Conservation (phyloP, 2,113 vertebrate species). For the Pithys albifrons region DNA sequence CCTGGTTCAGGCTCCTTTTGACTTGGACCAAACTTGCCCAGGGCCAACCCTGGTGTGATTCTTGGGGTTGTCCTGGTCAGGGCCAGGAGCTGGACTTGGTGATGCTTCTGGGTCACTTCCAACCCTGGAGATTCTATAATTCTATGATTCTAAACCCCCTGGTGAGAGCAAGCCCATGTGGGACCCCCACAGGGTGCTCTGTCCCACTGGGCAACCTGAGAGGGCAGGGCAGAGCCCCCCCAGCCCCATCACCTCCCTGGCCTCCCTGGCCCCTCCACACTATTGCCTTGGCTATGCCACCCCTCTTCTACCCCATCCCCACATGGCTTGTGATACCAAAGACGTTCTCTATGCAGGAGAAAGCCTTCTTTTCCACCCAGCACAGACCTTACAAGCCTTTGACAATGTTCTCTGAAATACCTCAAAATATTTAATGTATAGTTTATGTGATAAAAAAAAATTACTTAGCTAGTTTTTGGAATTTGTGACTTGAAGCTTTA, state of each 20-base stretch:
- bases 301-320: background rate
- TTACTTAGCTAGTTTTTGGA: conserved; percentile 99
- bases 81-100: background rate
- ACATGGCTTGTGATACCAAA: conserved; percentile 71
- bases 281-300: background rate
- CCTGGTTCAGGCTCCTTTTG: background rate
- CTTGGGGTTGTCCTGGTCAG: background rate
- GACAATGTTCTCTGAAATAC: conserved; percentile 99
- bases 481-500: conserved; percentile 99
- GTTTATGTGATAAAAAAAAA: conserved; percentile 94
- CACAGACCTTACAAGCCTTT: conserved; percentile 93
- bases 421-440: conserved; percentile 99
- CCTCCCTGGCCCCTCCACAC: background rate
- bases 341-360: conserved; percentile 72
- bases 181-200: background rate
- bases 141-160: background rate
- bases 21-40: background rate
- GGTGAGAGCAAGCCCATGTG: accelerated
- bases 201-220: background rate
- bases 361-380: conserved; percentile 76
- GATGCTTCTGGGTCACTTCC: background rate
- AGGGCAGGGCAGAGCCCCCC: background rate
- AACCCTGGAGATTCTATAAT: background rate
- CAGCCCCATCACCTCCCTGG: accelerated
- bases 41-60: background rate